These are phyloP conservation scores for Trididemnum nubilum DNA, from an alignment of 23 tunicate genomes.

Conservation along the genomic window DNA sequence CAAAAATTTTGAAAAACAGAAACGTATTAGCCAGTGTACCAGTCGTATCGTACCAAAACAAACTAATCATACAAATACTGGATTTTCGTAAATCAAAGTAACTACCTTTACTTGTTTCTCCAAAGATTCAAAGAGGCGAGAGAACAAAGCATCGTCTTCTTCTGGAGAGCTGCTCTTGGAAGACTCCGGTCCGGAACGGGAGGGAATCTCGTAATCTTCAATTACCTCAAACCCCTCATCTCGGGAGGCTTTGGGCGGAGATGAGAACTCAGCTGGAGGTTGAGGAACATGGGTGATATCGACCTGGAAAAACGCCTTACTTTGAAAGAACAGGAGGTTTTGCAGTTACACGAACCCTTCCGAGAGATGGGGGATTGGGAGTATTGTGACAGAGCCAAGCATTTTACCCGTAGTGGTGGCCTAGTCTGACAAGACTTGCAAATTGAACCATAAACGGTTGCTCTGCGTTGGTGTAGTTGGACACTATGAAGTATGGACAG, in stretches of 20 bases:
- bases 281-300: constrained; percentile 86
- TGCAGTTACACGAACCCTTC: not conserved
- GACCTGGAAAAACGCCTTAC: constrained; percentile 36
- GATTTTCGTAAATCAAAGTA: too few relatives aligned
- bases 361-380: not conserved
- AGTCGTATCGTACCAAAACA: too few relatives aligned
- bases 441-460: too few relatives aligned
- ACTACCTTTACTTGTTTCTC: constrained; percentile 70
- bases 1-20: too few relatives aligned
- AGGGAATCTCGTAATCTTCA: constrained; percentile 32
- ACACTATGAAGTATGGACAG: too few relatives aligned
- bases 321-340: not conserved
- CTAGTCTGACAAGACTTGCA: too few relatives aligned
- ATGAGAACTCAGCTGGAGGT: constrained; percentile 57
- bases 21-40: too few relatives aligned
- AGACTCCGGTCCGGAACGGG: not conserved
- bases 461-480: too few relatives aligned
- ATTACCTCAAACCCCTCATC: constrained; percentile 64
- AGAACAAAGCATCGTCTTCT: constrained; percentile 75
- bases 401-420: too few relatives aligned
- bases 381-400: too few relatives aligned
- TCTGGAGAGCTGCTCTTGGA: constrained; percentile 20
- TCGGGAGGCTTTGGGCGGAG: not conserved
- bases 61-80: too few relatives aligned
- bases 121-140: constrained; percentile 48